These are phyloP conservation scores for Proterorhinus semilunaris DNA, from an alignment of 2,113 vertebrate species.

Conservation along the genomic window DNA sequence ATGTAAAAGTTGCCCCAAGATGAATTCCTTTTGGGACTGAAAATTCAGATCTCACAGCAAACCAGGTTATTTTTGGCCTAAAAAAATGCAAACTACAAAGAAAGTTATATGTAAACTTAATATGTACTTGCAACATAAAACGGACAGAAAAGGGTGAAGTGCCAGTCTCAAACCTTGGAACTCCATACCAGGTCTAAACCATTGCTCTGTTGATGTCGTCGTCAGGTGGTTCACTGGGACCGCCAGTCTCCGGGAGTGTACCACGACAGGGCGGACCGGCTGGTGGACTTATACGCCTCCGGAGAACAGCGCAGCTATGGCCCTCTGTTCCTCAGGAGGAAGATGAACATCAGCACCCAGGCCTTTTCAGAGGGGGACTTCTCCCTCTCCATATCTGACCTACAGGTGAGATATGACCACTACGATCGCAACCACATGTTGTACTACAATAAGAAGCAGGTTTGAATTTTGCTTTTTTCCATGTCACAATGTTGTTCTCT, in stretches of 20 bases:
- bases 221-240: constrained; percentile 92
- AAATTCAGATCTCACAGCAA: no score
- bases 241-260: constrained; percentile 84
- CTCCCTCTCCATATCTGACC: constrained; percentile 78
- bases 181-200: not conserved
- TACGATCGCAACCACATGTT: no score
- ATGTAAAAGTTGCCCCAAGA: no score
- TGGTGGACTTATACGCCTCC: constrained; percentile 91
- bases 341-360: constrained; percentile 82
- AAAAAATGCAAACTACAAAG: no score
- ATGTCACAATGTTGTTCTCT: no score
- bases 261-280: constrained; percentile 88
- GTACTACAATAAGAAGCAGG: no score
- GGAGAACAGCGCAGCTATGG: constrained; percentile 90
- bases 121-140: no score
- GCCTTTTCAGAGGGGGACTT: constrained; percentile 90
- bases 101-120: no score
- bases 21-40: no score
- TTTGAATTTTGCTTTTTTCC: no score
- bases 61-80: no score
- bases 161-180: not conserved
- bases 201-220: not conserved
- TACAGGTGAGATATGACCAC: constrained; percentile 64
- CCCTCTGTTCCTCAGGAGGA: constrained; percentile 81
- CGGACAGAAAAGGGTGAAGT: no score